Percentiles rank a stretch among this genome's conserved stretches.
These are phyloP conservation scores for Microtus richardsoni DNA, from an alignment of 2,113 vertebrate species.

Conservation along the genomic window DNA sequence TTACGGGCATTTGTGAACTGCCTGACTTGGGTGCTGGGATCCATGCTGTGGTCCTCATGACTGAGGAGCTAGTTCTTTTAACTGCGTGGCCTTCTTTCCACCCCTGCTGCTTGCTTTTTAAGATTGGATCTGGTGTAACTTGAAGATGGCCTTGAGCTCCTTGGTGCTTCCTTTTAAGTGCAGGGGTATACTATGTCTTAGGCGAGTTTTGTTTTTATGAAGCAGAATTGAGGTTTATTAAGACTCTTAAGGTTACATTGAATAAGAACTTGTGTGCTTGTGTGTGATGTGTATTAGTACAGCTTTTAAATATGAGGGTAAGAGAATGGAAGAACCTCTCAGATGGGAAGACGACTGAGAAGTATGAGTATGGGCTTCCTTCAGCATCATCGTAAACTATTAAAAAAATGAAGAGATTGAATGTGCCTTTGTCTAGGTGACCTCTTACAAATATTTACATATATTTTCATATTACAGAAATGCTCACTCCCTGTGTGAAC, in stretches of 20 bases:
- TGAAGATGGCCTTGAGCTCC: background rate
- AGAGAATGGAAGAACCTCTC: background rate
- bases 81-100: background rate
- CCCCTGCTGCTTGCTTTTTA: background rate
- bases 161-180: background rate
- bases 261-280: background rate
- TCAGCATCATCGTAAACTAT: background rate
- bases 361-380: too few relatives aligned
- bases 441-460: background rate
- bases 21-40: background rate
- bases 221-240: background rate
- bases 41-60: background rate
- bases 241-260: background rate
- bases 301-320: background rate
- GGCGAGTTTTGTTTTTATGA: background rate
- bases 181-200: background rate
- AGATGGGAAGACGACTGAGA: background rate
- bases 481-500: background rate
- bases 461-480: background rate
- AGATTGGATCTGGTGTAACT: too few relatives aligned
- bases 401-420: background rate
- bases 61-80: background rate
- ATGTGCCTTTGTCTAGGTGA: background rate
- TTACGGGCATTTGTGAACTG: background rate
- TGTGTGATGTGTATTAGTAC: background rate